These are phyloP conservation scores for Brachyhypopomus gauderio DNA, from an alignment of 2,113 vertebrate genomes.

Conservation along the genomic window DNA sequence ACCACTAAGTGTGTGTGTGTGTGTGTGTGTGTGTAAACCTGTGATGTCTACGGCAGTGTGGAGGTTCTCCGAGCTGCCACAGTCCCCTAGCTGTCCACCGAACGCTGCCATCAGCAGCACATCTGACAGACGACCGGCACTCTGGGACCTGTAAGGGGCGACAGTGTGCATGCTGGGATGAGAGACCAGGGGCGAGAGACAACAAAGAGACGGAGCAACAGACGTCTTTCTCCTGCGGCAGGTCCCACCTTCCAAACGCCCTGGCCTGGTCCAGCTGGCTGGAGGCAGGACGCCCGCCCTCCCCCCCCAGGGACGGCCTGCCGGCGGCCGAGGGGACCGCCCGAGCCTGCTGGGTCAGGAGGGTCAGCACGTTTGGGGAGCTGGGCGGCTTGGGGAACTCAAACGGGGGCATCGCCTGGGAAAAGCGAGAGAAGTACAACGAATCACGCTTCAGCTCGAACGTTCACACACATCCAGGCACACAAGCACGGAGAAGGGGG, in stretches of 20 bases:
- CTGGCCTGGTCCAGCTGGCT: constrained; percentile 79
- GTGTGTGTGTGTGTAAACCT: constrained; percentile 63
- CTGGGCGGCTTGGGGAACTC: constrained; percentile 91
- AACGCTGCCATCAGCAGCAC: constrained; percentile 94
- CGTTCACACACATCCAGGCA: neutral
- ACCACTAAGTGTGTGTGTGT: too few relatives aligned
- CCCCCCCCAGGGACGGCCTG: constrained; percentile 83
- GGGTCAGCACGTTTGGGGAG: constrained; percentile 88
- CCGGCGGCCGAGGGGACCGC: constrained; percentile 79
- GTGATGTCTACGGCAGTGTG: constrained; percentile 85
- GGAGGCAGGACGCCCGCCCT: constrained; percentile 73
- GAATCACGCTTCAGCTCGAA: neutral
- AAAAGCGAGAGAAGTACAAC: neutral
- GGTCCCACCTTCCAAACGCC: constrained; percentile 78
- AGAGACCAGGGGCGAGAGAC: neutral
- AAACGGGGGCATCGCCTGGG: constrained; percentile 82
- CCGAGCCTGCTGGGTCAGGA: constrained; percentile 87
- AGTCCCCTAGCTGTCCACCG: constrained; percentile 79
- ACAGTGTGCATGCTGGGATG: neutral
- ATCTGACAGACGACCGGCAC: constrained; percentile 90
- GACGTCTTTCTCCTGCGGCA: neutral
- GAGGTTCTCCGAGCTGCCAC: constrained; percentile 86
- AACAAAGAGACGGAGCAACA: neutral
- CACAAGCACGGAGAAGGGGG: neutral
- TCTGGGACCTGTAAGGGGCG: constrained; percentile 81